These are phyloP conservation scores for Lamprotornis superbus DNA, from an alignment of 2,113 vertebrate species.

Conservation along the genomic window DNA sequence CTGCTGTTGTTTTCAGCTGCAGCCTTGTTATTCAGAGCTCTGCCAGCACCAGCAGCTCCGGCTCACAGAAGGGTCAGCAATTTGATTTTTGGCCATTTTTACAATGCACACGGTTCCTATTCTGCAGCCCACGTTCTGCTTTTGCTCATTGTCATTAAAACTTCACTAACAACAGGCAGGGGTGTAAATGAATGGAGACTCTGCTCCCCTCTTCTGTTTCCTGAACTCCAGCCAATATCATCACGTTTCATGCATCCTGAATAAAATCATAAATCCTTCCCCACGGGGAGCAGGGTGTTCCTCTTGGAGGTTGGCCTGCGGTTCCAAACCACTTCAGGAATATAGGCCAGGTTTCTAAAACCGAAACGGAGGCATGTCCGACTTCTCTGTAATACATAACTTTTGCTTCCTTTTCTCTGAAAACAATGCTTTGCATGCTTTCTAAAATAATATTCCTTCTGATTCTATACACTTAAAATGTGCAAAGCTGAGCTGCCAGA, in stretches of 20 bases:
- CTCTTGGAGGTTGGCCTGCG: background rate
- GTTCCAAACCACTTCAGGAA: background rate
- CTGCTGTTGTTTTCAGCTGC: background rate
- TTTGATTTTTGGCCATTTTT: background rate
- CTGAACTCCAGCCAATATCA: conserved; percentile 37
- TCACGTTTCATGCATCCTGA: background rate
- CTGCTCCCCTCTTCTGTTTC: background rate
- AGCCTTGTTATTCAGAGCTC: background rate
- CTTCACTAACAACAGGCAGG: background rate
- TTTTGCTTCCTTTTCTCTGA: background rate
- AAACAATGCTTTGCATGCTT: background rate
- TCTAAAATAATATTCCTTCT: background rate
- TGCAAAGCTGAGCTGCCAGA: background rate
- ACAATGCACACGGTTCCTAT: background rate
- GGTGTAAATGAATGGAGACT: background rate
- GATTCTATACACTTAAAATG: background rate
- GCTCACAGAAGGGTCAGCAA: background rate
- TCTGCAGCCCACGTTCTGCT: background rate
- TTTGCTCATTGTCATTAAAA: background rate
- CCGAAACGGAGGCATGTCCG: background rate
- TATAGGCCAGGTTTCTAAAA: background rate
- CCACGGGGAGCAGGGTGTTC: conserved; percentile 16
- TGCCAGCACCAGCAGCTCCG: background rate
- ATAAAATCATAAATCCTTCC: conserved; percentile 44
- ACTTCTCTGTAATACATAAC: background rate